Conservation (phyloP, 1,140 invertebrate species). For the Heliothis subflexa region DNA sequence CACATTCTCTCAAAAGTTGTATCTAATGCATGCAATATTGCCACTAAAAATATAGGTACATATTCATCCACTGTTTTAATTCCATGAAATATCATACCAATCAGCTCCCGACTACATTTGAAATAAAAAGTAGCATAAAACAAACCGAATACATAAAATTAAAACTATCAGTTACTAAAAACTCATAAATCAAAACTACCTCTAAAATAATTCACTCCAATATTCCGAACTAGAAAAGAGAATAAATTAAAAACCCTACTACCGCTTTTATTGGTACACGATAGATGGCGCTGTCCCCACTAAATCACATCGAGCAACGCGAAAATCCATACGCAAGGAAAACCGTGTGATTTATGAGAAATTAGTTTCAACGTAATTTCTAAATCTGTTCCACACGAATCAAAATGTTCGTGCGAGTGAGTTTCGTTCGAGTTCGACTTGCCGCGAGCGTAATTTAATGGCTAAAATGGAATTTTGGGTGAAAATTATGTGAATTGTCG, state of each 20-base stretch:
- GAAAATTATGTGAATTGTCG: constrained; percentile 30
- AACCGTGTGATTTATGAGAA: constrained; percentile 53
- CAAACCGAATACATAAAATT: neutral
- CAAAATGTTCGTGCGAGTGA: constrained; percentile 24
- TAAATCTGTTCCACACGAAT: constrained; percentile 41
- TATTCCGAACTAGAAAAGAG: constrained; percentile 28
- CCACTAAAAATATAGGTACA: neutral
- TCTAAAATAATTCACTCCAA: constrained; percentile 35
- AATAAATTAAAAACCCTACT: constrained; percentile 48
- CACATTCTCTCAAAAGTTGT: too few species aligned
- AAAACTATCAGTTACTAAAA: constrained; percentile 23
- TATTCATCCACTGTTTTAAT: too few species aligned
- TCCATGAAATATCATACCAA: too few species aligned
- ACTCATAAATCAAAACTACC: constrained; percentile 23
- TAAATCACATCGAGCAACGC: constrained; percentile 54
- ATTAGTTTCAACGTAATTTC: constrained; percentile 50
- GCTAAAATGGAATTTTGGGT: constrained; percentile 11
- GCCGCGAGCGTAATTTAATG: constrained; percentile 18
- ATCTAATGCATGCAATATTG: neutral
- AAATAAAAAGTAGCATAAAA: neutral
- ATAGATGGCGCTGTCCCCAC: constrained; percentile 46
- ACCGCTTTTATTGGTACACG: constrained; percentile 47
- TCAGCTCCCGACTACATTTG: too few species aligned
- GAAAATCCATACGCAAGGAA: constrained; percentile 53
- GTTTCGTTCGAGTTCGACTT: neutral